A percentile compares a stretch with the other conserved stretches of the same genome.
Conservation (phyloP, 2,797 vertebrate species). For the Telmatherina bonti region DNA sequence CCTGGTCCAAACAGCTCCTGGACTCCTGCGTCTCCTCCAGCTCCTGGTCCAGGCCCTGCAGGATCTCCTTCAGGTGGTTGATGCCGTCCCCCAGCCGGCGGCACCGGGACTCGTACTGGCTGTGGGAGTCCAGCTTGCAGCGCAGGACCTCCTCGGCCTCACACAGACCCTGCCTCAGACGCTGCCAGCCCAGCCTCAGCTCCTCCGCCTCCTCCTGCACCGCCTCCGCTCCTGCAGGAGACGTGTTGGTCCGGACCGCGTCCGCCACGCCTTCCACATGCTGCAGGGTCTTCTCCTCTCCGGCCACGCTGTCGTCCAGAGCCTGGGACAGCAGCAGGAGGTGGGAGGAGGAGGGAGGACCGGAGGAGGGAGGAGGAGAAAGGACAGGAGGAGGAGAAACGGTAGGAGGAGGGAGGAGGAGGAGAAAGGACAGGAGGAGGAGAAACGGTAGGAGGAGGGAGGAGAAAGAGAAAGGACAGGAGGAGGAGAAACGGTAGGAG, state of each 20-base stretch:
- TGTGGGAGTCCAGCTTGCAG: conserved; percentile 78
- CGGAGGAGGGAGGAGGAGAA: too few species aligned
- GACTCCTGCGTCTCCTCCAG: conserved; percentile 68
- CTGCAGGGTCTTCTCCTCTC: conserved; percentile 83
- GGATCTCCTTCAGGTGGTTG: conserved; percentile 73
- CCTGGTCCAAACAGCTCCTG: conserved; percentile 43
- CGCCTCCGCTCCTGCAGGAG: conserved; percentile 87
- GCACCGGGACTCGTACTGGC: conserved; percentile 79
- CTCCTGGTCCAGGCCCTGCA: conserved; percentile 80
- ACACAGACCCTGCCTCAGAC: conserved; percentile 77
- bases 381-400: too few species aligned
- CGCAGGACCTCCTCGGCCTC: conserved; percentile 82
- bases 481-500: too few species aligned
- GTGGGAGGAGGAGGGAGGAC: too few species aligned
- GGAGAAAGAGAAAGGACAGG: too few species aligned
- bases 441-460: too few species aligned
- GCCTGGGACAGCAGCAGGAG: conserved; percentile 54
- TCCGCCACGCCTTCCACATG: conserved; percentile 83
- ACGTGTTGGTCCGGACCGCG: conserved; percentile 85
- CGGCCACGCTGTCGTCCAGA: conserved; percentile 79
- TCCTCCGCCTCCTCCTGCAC: conserved; percentile 86
- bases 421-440: too few species aligned
- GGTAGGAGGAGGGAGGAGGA: too few species aligned
- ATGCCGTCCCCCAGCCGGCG: conserved; percentile 83
- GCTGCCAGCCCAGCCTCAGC: conserved; percentile 85